A percentile compares a stretch with the other conserved stretches of the same genome.
phyloP scores from a whole-genome alignment of 1,140 invertebrate species.

The Bombus pascuorum region DNA sequence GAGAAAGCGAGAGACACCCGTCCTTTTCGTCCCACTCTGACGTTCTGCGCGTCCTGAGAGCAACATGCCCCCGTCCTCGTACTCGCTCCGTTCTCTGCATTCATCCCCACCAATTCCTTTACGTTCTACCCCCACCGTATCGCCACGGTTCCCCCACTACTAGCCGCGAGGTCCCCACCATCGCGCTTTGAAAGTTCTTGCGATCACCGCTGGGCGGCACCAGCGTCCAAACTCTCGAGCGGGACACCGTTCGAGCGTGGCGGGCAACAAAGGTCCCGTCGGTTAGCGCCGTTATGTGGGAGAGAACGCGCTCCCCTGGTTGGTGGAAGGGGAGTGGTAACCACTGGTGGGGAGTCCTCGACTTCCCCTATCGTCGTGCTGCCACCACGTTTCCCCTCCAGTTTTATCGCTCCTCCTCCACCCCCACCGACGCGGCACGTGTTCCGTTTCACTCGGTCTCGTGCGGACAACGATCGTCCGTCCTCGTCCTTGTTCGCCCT shows the following conservation, averaged over 20 bases:
- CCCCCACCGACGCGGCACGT: constrained; percentile 53
- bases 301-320: constrained; percentile 63
- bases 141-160: constrained; percentile 26
- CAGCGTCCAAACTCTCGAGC: constrained; percentile 67
- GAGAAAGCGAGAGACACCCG: constrained; percentile 60
- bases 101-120: constrained; percentile 58
- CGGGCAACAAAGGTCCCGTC: constrained; percentile 65
- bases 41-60: constrained; percentile 72
- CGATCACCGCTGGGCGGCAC: constrained; percentile 66
- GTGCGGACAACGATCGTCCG: constrained; percentile 22
- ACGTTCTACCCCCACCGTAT: constrained; percentile 51
- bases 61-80: constrained; percentile 67
- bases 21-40: constrained; percentile 74
- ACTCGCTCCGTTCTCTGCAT: constrained; percentile 64
- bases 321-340: constrained; percentile 67
- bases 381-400: constrained; percentile 39
- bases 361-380: constrained; percentile 57
- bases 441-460: constrained; percentile 54
- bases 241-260: constrained; percentile 59
- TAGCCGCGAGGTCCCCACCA: constrained; percentile 9
- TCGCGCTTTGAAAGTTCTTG: constrained; percentile 46
- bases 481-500: constrained; percentile 43
- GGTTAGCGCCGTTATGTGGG: constrained; percentile 64
- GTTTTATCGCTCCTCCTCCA: constrained; percentile 58
- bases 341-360: constrained; percentile 51